These are phyloP conservation scores for Eristalis pertinax DNA, from an alignment of 2,888 invertebrate genomes.

Conservation along the genomic window DNA sequence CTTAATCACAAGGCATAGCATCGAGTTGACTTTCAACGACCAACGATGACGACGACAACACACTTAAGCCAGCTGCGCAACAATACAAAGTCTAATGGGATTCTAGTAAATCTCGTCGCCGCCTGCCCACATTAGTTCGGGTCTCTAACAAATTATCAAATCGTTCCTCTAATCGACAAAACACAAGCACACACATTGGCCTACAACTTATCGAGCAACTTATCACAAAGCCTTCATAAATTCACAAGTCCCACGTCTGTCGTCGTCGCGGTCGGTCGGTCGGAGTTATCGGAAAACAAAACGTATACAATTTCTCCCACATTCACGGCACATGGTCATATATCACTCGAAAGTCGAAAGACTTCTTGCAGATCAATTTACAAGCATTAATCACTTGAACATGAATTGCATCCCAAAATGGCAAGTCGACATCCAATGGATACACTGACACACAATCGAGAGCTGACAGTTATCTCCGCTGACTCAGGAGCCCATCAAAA, in stretches of 20 bases:
- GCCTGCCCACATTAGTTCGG: slow-evolving; percentile 35
- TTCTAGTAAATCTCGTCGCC: slow-evolving; percentile 27
- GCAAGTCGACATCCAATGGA: slow-evolving; percentile 4
- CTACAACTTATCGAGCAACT: slow-evolving; percentile 58
- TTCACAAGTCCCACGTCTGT: slow-evolving; percentile 58
- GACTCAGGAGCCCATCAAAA: slow-evolving; percentile 19
- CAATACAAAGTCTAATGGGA: slow-evolving; percentile 1
- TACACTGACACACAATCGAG: not conserved
- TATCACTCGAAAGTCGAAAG: slow-evolving; percentile 20
- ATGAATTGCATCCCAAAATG: slow-evolving; percentile 46
- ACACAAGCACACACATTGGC: slow-evolving; percentile 24
- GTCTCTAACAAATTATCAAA: slow-evolving; percentile 55
- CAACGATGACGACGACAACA: not conserved
- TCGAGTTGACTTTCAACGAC: not conserved
- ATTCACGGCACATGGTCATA: slow-evolving; percentile 31
- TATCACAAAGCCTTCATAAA: slow-evolving; percentile 62
- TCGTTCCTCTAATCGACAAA: slow-evolving; percentile 1
- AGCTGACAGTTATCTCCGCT: not conserved
- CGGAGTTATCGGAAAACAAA: slow-evolving; percentile 19
- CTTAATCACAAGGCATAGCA: not conserved
- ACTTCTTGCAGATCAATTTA: slow-evolving; percentile 17
- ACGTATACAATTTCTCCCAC: slow-evolving; percentile 39
- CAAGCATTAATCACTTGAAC: slow-evolving; percentile 37
- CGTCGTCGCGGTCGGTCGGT: not conserved
- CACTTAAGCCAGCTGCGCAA: not conserved